phyloP scores from a whole-genome alignment of 2,113 vertebrate genomes.

The Epinephelus fuscoguttatus region DNA sequence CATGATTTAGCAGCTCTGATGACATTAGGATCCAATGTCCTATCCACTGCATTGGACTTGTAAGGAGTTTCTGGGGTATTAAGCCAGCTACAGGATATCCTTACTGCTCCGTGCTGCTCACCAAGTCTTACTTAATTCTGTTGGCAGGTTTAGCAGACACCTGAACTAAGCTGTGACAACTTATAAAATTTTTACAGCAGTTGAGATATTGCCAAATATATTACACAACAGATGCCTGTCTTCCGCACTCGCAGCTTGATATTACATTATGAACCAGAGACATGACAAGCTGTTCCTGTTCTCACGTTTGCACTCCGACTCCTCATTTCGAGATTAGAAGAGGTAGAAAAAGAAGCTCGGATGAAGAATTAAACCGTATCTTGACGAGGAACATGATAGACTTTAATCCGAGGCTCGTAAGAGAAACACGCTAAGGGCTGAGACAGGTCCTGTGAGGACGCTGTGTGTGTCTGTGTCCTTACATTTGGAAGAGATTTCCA shows the following conservation, averaged over 20 bases:
- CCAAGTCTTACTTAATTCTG: slow-evolving; percentile 36
- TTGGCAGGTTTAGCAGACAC: slow-evolving; percentile 41
- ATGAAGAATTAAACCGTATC: slow-evolving; percentile 23
- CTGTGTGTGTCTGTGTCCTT: background rate
- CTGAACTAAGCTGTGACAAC: slow-evolving; percentile 36
- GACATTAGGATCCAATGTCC: slow-evolving; percentile 55
- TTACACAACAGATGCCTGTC: slow-evolving; percentile 47
- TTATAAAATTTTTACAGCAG: slow-evolving; percentile 31
- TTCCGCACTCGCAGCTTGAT: slow-evolving; percentile 27
- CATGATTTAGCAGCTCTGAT: slow-evolving; percentile 63
- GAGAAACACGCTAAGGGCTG: slow-evolving; percentile 4
- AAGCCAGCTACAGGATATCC: slow-evolving; percentile 57
- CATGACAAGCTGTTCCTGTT: slow-evolving; percentile 31
- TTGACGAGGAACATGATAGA: slow-evolving; percentile 14
- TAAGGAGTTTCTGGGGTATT: slow-evolving; percentile 37
- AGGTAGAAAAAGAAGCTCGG: background rate
- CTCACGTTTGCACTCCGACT: slow-evolving; percentile 18
- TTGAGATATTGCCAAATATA: slow-evolving; percentile 27
- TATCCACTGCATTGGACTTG: slow-evolving; percentile 29
- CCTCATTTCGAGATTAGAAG: background rate
- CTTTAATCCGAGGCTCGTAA: slow-evolving; percentile 10
- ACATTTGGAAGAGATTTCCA: slow-evolving; percentile 29
- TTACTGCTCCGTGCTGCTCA: slow-evolving; percentile 13
- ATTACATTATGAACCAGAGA: slow-evolving; percentile 6
- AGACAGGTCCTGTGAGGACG: slow-evolving; percentile 39